Evolutionary conservation across 2,113 vertebrate genomes (phyloP), one percentile per base, ranked within the genome.

Genomic region (Sapajus apella): DNA sequence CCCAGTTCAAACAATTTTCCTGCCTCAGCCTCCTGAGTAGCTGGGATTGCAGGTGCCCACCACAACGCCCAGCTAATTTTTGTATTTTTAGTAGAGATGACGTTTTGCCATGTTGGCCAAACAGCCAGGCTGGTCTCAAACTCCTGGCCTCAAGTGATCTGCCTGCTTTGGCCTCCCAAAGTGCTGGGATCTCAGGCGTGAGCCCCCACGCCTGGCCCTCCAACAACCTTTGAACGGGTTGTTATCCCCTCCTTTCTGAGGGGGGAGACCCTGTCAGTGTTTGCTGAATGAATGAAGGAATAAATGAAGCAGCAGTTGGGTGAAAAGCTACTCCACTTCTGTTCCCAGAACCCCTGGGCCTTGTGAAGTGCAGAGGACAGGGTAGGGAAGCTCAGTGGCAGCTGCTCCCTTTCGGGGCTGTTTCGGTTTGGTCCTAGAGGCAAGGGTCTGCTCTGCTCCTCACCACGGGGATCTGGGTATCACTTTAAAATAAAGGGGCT

Each of bases 381-480:
- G 13, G 13, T 45, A 8, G 50, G 47, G 45, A 45, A 45, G 20
- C 23, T 5, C 0, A 18, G 81, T 0, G 23, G 25, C n/a, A 10
- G 5, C 23, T 3, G 1, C 32, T 55, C 61, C 35, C 11, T 55
- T 10, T 10, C 12, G 6, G 43, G 77, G 50, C n/a, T 0, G 11
- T 68, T 80, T 82, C 55, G n/a, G 25, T 75, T 64, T 0, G 18
- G 77, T 32, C 84, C 68, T 70, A 35, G 88, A 20, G 14, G 45
- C 12, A 1, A 1, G 0, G 7, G 9, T 21, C 20, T 7, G 16
- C 50, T 72, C 12, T 64, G 52, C 27, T 45, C 81, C 56, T 90
- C 45, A 43, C 73, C 20, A 4, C 12, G 23, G 14, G 47, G 32
- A 30, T 3, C 64, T n/a, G 80, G 85, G 6, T 11, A 55, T 80